Percentiles rank a stretch among this genome's conserved stretches.
These are phyloP conservation scores for Drosophila willistoni DNA, from an alignment of 1,140 invertebrate genomes.

Conservation along the genomic window DNA sequence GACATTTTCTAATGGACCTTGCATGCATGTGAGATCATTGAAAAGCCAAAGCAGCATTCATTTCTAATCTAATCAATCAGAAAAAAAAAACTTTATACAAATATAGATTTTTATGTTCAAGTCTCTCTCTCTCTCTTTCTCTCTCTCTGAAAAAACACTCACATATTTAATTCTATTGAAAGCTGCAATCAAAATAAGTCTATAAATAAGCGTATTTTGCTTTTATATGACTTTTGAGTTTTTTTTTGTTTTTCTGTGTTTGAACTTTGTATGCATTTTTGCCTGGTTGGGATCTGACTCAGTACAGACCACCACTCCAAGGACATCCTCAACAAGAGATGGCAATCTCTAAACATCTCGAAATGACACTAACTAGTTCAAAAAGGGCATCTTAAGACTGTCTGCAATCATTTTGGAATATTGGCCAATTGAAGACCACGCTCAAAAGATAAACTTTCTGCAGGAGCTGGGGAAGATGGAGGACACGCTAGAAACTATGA, in stretches of 20 bases:
- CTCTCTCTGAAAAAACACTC: neutral
- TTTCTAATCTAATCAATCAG: constrained; percentile 9
- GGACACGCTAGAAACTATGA: too few species aligned
- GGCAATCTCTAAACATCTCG: too few species aligned
- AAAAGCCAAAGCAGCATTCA: constrained; percentile 5
- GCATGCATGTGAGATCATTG: constrained; percentile 3
- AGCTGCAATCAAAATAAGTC: constrained; percentile 7
- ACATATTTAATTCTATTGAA: neutral
- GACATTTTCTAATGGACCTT: constrained; percentile 1
- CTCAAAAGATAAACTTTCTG: too few species aligned
- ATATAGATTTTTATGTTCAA: neutral
- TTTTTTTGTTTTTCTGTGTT: neutral
- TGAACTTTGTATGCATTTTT: constrained; percentile 4
- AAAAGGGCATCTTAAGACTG: too few species aligned
- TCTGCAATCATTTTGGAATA: too few species aligned
- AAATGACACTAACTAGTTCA: too few species aligned
- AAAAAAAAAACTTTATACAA: neutral
- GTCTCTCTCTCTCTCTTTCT: neutral
- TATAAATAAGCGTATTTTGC: constrained; percentile 1
- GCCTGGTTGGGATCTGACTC: too few species aligned
- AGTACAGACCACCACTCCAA: too few species aligned
- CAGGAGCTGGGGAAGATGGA: too few species aligned
- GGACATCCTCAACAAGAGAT: too few species aligned
- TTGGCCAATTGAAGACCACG: too few species aligned
- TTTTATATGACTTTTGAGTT: neutral